These are phyloP conservation scores for Pilophorus perplexus DNA, from an alignment of 2,888 invertebrate genomes.

Conservation along the genomic window DNA sequence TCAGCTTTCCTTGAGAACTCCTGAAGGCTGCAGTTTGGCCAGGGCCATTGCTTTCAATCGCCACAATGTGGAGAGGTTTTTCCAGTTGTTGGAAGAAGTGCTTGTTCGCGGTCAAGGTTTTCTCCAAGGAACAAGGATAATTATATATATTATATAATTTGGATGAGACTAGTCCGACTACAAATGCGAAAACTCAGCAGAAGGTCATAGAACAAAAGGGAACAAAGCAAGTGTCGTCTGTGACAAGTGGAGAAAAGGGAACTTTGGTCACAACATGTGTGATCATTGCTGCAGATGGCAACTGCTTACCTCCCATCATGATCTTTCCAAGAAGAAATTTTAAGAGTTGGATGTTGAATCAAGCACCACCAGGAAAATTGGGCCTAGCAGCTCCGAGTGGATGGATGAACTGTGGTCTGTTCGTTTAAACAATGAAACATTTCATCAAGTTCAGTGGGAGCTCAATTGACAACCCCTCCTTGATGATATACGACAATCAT, in stretches of 20 bases:
- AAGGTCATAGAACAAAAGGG: conserved; percentile 52
- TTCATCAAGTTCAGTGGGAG: conserved; percentile 46
- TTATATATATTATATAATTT: conserved; percentile 51
- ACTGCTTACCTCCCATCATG: conserved; percentile 28
- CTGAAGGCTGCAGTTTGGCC: conserved; percentile 44
- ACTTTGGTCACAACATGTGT: conserved; percentile 50
- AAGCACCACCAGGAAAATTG: conserved; percentile 46
- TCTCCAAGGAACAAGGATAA: conserved; percentile 49
- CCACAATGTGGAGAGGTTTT: conserved; percentile 42
- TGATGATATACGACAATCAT: conserved; percentile 51
- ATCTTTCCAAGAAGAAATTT: conserved; percentile 20
- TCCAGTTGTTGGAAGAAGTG: conserved; percentile 37
- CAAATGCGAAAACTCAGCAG: conserved; percentile 52
- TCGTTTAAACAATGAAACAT: conserved; percentile 44
- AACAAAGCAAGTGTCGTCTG: conserved; percentile 49
- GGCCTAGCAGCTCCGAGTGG: conserved; percentile 46
- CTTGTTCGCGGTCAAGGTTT: conserved; percentile 31
- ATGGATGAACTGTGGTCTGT: conserved; percentile 46
- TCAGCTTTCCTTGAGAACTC: conserved; percentile 27
- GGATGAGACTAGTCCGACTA: conserved; percentile 51
- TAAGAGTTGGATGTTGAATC: conserved; percentile 50
- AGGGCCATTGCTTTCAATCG: neutral
- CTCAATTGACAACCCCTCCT: conserved; percentile 49
- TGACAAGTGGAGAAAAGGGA: conserved; percentile 52
- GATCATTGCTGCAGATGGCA: conserved; percentile 27